Conservation (phyloP, 2,797 vertebrate species). For the Eospalax fontanierii region DNA sequence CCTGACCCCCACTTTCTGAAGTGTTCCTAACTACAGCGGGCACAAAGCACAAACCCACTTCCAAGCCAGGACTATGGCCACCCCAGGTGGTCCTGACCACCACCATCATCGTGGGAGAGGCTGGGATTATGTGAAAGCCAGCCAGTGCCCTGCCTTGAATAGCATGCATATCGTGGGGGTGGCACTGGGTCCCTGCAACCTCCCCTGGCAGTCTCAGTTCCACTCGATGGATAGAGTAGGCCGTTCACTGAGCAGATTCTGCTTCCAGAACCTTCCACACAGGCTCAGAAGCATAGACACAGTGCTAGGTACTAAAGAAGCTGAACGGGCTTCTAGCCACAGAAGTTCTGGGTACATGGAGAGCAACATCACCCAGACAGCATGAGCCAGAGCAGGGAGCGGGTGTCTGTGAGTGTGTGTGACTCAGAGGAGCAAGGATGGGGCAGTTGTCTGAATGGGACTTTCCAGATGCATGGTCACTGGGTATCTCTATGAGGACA, state of each 20-base stretch:
- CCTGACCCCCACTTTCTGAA: not conserved
- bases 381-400: not conserved
- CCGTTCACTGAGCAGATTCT: rapidly evolving
- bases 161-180: too few species aligned
- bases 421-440: not conserved
- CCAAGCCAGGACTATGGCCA: rapidly evolving
- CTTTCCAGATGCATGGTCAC: too few species aligned
- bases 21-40: not conserved
- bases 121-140: not conserved
- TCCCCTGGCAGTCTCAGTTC: not conserved
- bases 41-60: too few species aligned
- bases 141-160: too few species aligned
- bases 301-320: rapidly evolving
- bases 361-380: not conserved
- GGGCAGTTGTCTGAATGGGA: not conserved
- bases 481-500: not conserved
- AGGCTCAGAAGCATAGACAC: not conserved
- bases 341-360: not conserved
- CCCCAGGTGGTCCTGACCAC: rapidly evolving
- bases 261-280: not conserved
- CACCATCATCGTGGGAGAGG: rapidly evolving
- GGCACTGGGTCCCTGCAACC: not conserved
- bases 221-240: too few species aligned
- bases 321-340: rapidly evolving
- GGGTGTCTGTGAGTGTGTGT: rapidly evolving